Conservation (phyloP, 2,113 vertebrate species). For the Anseranas semipalmata region DNA sequence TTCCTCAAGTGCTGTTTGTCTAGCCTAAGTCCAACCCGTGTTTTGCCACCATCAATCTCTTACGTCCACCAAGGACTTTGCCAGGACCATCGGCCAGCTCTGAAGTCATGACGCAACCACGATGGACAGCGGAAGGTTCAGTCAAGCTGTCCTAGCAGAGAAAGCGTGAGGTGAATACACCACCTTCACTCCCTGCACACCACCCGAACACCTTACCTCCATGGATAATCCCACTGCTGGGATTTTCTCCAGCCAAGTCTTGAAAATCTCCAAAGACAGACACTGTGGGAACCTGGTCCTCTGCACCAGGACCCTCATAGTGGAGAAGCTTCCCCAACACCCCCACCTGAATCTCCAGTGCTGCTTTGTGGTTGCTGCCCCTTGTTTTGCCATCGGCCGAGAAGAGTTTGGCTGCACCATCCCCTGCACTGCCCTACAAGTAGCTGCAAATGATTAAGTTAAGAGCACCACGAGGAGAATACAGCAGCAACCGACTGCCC, state of each 20-base stretch:
- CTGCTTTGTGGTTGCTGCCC: neutral
- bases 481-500: neutral
- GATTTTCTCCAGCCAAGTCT: neutral
- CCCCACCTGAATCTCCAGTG: neutral
- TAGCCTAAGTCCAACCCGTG: neutral
- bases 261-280: neutral
- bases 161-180: neutral
- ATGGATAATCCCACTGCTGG: neutral
- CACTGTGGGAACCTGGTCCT: neutral
- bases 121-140: neutral
- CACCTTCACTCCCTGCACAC: neutral
- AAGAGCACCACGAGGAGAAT: neutral
- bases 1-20: conserved; percentile 7
- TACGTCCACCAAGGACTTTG: neutral
- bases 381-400: neutral
- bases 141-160: neutral
- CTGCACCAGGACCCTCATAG: accelerated
- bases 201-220: accelerated
- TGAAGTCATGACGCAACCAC: neutral
- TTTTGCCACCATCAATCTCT: neutral
- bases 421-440: neutral
- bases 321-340: neutral
- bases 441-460: neutral
- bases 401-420: neutral
- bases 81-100: neutral